Evolutionary conservation across 2,797 vertebrate species (phyloP).

Genomic region (Acanthopagrus latus): DNA sequence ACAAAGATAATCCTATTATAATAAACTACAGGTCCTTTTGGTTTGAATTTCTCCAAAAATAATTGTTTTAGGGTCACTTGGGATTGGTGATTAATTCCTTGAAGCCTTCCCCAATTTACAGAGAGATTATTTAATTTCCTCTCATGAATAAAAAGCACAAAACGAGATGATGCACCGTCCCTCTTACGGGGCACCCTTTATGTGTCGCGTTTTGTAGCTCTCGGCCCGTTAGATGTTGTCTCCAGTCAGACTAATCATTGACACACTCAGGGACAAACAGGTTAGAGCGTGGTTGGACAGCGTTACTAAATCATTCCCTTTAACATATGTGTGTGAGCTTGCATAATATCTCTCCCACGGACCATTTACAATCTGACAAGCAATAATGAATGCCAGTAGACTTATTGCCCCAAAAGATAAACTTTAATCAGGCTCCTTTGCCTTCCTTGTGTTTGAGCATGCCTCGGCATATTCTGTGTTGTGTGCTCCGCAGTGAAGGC

Average conservation of each 20-base stretch:
- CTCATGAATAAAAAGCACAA: conserved; percentile 51
- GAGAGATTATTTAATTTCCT: conserved; percentile 59
- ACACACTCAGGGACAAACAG: conserved; percentile 74
- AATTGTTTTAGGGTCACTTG: conserved; percentile 54
- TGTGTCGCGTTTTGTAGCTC: conserved; percentile 37
- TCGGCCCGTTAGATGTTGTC: conserved; percentile 43
- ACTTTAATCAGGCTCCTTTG: conserved; percentile 89
- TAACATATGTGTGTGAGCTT: conserved; percentile 83
- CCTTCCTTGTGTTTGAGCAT: conserved; percentile 84
- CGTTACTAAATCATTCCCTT: conserved; percentile 79
- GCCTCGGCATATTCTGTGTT: conserved; percentile 82
- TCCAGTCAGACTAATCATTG: conserved; percentile 64
- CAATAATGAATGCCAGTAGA: conserved; percentile 88
- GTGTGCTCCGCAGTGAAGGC: conserved; percentile 77
- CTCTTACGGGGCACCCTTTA: conserved; percentile 15
- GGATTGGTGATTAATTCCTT: conserved; percentile 55
- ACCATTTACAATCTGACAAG: conserved; percentile 89
- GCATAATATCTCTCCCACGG: conserved; percentile 82
- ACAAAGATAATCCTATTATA: conserved; percentile 50
- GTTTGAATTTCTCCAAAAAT: conserved; percentile 42
- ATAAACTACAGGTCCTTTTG: conserved; percentile 33
- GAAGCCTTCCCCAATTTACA: conserved; percentile 58
- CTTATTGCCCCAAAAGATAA: conserved; percentile 89
- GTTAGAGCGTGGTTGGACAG: conserved; percentile 70
- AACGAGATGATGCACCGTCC: conserved; percentile 10